Evolutionary conservation across 64 coral and sea anemone genomes (phyloP).

Genomic region (Stichodactyla helianthus): DNA sequence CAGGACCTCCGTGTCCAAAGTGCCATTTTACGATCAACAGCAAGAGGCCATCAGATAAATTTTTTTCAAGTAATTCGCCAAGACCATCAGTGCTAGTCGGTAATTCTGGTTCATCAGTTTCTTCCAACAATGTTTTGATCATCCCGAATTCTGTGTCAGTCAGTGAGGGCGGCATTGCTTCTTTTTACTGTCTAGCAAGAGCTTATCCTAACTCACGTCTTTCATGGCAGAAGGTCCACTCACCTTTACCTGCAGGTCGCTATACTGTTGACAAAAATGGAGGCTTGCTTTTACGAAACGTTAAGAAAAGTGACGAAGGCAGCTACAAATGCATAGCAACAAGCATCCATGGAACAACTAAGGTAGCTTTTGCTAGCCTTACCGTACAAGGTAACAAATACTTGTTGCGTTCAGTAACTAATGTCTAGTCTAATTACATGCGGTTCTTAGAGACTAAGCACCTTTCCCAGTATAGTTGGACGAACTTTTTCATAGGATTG

Average conservation of each 20-base stretch:
- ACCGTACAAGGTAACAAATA: slow-evolving; percentile 11
- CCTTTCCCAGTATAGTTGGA: too few relatives aligned
- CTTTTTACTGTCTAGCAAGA: slow-evolving; percentile 37
- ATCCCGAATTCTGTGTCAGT: slow-evolving; percentile 20
- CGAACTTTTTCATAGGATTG: too few relatives aligned
- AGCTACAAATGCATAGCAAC: slow-evolving; percentile 35
- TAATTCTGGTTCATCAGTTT: slow-evolving; percentile 1
- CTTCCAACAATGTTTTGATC: slow-evolving; percentile 21
- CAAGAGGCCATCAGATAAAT: too few relatives aligned
- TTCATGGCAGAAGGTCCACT: slow-evolving; percentile 33
- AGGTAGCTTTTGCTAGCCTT: neutral
- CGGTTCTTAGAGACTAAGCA: too few relatives aligned
- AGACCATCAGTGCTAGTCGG: too few relatives aligned
- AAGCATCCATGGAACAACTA: neutral
- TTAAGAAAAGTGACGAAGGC: slow-evolving; percentile 25
- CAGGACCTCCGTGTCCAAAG: slow-evolving; percentile 25
- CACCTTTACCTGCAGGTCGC: neutral
- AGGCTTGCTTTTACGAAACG: neutral
- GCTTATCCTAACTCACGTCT: slow-evolving; percentile 31
- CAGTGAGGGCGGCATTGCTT: slow-evolving; percentile 24
- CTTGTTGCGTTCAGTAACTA: too few relatives aligned
- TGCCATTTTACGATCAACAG: neutral
- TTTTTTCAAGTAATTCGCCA: too few relatives aligned
- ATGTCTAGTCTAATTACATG: too few relatives aligned
- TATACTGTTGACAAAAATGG: neutral